These are phyloP conservation scores for Pseudochaenichthys georgianus DNA, from an alignment of 2,797 vertebrate species.

Conservation along the genomic window DNA sequence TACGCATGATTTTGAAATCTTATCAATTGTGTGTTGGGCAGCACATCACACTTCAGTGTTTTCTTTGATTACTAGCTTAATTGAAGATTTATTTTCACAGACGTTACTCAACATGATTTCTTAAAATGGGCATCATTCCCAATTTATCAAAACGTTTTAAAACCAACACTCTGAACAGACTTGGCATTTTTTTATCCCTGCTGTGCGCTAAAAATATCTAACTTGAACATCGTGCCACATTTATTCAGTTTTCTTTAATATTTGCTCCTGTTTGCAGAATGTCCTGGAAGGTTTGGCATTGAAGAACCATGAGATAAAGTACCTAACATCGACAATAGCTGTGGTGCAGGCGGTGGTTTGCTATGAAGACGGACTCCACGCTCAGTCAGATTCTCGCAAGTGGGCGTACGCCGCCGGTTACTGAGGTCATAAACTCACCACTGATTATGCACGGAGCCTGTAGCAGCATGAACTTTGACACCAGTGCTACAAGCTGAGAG, in stretches of 20 bases:
- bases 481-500: not conserved
- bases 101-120: not conserved
- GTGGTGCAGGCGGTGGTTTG: constrained; percentile 84
- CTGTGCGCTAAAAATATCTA: not conserved
- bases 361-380: constrained; percentile 65
- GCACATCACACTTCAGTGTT: not conserved
- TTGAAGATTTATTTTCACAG: not conserved
- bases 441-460: not conserved
- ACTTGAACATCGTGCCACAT: not conserved
- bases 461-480: constrained; percentile 35
- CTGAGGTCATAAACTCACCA: constrained; percentile 63
- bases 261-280: constrained; percentile 59
- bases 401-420: constrained; percentile 83
- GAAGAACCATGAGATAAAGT: constrained; percentile 79
- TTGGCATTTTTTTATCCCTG: not conserved
- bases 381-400: constrained; percentile 87
- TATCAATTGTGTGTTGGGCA: not conserved
- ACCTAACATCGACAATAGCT: constrained; percentile 45
- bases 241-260: not conserved
- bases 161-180: not conserved
- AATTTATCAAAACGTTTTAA: not conserved
- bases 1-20: not conserved
- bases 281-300: constrained; percentile 75
- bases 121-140: not conserved
- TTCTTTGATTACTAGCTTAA: not conserved